Evolutionary conservation across 2,113 vertebrate genomes (phyloP), one percentile per base, ranked within the genome.

Genomic region (Strix uralensis): DNA sequence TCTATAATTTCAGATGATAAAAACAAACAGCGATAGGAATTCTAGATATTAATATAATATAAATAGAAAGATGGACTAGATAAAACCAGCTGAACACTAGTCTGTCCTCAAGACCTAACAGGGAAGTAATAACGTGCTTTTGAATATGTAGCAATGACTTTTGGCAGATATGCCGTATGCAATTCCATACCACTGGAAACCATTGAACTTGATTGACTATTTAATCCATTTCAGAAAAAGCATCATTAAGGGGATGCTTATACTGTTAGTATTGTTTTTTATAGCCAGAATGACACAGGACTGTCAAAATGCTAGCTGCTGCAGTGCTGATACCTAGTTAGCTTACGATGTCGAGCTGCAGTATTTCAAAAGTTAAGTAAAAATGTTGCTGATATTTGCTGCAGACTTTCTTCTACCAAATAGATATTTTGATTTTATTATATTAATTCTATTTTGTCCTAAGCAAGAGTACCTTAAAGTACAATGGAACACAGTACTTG

Each of bases 41-140:
- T 96, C 96, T 88, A 97, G 95, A 97, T 96, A 91, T 87, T 97
- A 98, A 97, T 93, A 73, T 97, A 98, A 98, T 96, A 96, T 97
- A 98, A 97, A 97, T 96, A 96, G 95, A 96, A 98, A 97, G 95
- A 55, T 89, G 91, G 94, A 95, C 85, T 96, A 96, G 96, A 97
- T 96, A 94, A 97, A 97, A 96, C 95, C 97, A 98, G 97, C 95
- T 93, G 94, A 97, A 97, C 91, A 97, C 97, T 97, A 98, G 98
- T 97, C 93, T 98, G 91, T 97, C 94, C 95, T 98, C 88, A 97
- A 97, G 97, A 97, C 87, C 95, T 95, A 98, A 97, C 36, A 85
- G 82, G 85, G 86, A 95, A 86, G 61, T 95, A 91, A 97, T 96
- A 96, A 44, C 73, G 21, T 97, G 91, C 91, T 97, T 97, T 95